Evolutionary conservation across 2,797 vertebrate species (phyloP).

Genomic region (Pipistrellus pipistrellus): DNA sequence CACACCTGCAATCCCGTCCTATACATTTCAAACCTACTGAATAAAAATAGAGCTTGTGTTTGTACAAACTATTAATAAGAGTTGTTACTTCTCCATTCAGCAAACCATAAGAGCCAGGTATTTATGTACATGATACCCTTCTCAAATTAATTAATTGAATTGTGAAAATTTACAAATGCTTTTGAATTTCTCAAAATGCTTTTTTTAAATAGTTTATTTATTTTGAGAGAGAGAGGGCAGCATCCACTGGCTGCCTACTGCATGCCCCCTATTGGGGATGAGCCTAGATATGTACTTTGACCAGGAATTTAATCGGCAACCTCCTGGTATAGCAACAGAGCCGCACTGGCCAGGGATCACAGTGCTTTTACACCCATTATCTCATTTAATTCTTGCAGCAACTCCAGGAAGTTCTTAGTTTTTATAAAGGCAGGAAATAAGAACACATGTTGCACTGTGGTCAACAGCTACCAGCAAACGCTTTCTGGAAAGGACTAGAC

Average conservation of each 20-base stretch:
- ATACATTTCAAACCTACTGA: not conserved
- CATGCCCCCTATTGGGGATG: not conserved
- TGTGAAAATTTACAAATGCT: not conserved
- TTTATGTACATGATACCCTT: not conserved
- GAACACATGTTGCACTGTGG: not conserved
- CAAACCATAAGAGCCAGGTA: not conserved
- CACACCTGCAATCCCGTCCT: not conserved
- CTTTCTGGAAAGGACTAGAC: not conserved
- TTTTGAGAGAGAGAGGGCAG: not conserved
- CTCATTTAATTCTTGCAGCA: not conserved
- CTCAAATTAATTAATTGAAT: not conserved
- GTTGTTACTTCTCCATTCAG: not conserved
- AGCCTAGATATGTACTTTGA: not conserved
- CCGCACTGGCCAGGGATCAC: not conserved
- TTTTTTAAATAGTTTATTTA: not conserved
- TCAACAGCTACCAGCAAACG: not conserved
- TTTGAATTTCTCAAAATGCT: slow-evolving; percentile 10
- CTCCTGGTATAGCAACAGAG: not conserved
- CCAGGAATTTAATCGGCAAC: not conserved
- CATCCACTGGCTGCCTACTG: not conserved
- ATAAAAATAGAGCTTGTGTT: not conserved
- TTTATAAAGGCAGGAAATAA: not conserved
- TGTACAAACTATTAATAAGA: not conserved
- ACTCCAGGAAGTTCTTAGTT: not conserved
- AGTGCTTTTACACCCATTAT: not conserved